A percentile compares a stretch with the other conserved stretches of the same genome.
Evolutionary conservation across 2,797 vertebrate species (phyloP).

Genomic region (Eutrigla gurnardus): DNA sequence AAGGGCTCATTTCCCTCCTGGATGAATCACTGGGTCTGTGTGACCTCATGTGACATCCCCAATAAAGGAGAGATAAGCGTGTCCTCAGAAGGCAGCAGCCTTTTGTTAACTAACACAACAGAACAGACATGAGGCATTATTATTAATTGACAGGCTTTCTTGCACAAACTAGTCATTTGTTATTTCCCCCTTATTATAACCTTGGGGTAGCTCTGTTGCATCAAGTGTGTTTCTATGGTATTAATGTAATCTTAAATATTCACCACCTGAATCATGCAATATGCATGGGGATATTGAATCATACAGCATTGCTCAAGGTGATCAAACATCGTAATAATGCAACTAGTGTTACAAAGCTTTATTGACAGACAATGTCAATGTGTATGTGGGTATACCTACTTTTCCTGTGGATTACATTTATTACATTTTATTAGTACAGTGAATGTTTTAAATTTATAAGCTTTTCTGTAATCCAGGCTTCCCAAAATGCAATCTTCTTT

Average conservation of each 20-base stretch:
- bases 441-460: neutral
- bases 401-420: neutral
- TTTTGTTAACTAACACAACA: constrained; percentile 8
- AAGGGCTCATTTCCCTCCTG: neutral
- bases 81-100: neutral
- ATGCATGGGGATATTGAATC: constrained; percentile 12
- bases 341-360: constrained; percentile 8
- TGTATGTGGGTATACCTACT: neutral
- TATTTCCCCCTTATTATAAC: neutral
- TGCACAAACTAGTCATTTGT: neutral
- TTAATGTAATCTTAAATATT: constrained; percentile 26
- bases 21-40: neutral
- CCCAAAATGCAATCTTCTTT: neutral
- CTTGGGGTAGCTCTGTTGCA: neutral
- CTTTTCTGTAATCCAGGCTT: constrained; percentile 11
- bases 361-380: constrained; percentile 6
- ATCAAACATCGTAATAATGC: constrained; percentile 13
- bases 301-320: constrained; percentile 9
- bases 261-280: constrained; percentile 16
- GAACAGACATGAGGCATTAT: constrained; percentile 5
- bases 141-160: neutral
- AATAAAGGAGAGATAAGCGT: constrained; percentile 10
- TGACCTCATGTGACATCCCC: constrained; percentile 20
- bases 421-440: neutral
- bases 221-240: neutral